A percentile compares a stretch with the other conserved stretches of the same genome.
Conservation (phyloP, 2,113 vertebrate genomes). For the Corythaeola cristata region DNA sequence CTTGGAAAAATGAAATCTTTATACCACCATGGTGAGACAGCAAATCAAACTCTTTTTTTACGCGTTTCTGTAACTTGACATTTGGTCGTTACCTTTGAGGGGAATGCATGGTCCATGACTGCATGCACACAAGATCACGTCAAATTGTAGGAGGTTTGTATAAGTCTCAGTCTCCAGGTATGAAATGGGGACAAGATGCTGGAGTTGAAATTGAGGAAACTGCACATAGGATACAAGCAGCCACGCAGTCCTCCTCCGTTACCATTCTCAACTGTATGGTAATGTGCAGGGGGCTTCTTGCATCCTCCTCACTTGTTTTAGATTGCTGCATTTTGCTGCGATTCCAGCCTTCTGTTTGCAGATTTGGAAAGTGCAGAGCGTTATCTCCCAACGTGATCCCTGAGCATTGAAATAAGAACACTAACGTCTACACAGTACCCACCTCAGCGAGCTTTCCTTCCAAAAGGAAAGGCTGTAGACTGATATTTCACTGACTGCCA, state of each 20-base stretch:
- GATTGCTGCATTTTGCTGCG: neutral
- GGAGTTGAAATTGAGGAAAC: neutral
- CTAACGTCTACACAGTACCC: neutral
- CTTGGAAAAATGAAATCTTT: neutral
- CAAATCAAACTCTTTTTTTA: neutral
- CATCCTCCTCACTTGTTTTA: neutral
- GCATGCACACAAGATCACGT: neutral
- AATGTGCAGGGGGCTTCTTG: neutral
- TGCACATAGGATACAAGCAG: neutral
- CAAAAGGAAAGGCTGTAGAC: neutral
- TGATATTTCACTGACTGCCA: neutral
- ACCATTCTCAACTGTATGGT: neutral
- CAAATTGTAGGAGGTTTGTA: neutral
- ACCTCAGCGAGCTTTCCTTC: neutral
- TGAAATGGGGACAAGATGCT: neutral
- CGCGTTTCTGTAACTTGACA: neutral
- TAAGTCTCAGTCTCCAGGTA: neutral
- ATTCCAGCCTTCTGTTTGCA: neutral
- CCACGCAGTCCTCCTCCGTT: neutral
- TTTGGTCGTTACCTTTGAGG: neutral
- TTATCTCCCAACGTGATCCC: neutral
- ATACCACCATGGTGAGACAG: neutral
- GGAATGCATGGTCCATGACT: neutral
- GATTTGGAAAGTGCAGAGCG: neutral
- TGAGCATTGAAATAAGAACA: accelerated